Evolutionary conservation across 2,888 invertebrate species (phyloP).

Genomic region (Eucera pruinosa): DNA sequence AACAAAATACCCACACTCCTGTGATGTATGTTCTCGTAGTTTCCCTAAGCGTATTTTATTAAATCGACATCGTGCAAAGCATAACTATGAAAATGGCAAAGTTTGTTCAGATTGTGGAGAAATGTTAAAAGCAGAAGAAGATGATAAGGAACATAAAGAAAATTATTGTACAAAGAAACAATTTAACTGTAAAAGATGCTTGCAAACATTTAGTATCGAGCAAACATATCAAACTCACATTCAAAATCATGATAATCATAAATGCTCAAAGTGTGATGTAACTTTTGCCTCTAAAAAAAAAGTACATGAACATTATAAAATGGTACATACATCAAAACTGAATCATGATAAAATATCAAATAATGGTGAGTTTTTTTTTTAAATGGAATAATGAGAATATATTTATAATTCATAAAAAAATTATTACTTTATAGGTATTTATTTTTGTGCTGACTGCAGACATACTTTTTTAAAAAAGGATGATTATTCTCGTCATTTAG

Average conservation of each 20-base stretch:
- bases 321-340: constrained; percentile 63
- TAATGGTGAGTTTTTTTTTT: constrained; percentile 56
- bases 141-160: constrained; percentile 74
- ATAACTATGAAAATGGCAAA: constrained; percentile 76
- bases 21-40: constrained; percentile 72
- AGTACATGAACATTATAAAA: constrained; percentile 71
- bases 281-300: constrained; percentile 79
- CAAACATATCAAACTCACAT: constrained; percentile 80
- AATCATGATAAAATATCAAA: constrained; percentile 52
- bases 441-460: constrained; percentile 73
- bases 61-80: constrained; percentile 78
- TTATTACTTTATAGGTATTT: constrained; percentile 62
- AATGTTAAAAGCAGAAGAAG: constrained; percentile 71
- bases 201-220: constrained; percentile 77
- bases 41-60: constrained; percentile 74
- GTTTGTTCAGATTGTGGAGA: constrained; percentile 80
- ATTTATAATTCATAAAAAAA: constrained; percentile 18
- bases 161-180: constrained; percentile 75
- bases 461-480: constrained; percentile 73
- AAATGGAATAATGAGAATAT: neutral
- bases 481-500: constrained; percentile 72
- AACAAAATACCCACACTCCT: constrained; percentile 70
- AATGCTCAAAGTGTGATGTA: constrained; percentile 80
- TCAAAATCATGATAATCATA: constrained; percentile 80
- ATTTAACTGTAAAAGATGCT: constrained; percentile 78